phyloP scores from a whole-genome alignment of 2,797 vertebrate species.

The Notamacropus eugenii region DNA sequence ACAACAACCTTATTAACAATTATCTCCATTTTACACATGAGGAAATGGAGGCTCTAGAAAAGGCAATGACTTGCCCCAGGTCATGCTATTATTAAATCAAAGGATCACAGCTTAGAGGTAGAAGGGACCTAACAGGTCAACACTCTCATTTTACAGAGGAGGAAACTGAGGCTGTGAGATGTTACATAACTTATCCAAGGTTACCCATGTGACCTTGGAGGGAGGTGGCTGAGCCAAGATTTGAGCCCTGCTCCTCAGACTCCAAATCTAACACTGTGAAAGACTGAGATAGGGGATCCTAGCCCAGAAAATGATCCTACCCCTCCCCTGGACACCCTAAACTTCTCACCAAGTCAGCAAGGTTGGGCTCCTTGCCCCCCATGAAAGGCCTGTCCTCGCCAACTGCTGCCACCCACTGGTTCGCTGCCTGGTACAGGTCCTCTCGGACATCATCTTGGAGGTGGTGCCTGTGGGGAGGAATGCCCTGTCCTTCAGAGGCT shows the following conservation, averaged over 20 bases:
- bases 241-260: neutral
- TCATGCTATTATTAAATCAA: too few relatives aligned
- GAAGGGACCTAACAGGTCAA: neutral
- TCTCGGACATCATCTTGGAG: slow-evolving; percentile 93
- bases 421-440: slow-evolving; percentile 94
- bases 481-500: neutral
- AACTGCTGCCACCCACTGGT: slow-evolving; percentile 94
- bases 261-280: neutral
- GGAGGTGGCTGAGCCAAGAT: neutral
- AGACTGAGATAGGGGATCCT: neutral
- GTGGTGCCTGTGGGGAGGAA: slow-evolving; percentile 87
- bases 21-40: too few relatives aligned
- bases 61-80: too few relatives aligned
- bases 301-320: neutral
- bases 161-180: neutral
- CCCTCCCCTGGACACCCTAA: neutral
- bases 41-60: too few relatives aligned
- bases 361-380: slow-evolving; percentile 94
- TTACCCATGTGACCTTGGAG: neutral
- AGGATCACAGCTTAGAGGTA: neutral
- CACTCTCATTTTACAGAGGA: neutral
- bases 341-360: slow-evolving; percentile 94
- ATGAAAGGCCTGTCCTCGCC: slow-evolving; percentile 94
- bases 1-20: neutral
- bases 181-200: neutral